Percentiles rank a stretch among this genome's conserved stretches.
These are phyloP conservation scores for Cremastobaeus sp. DNA, from an alignment of 2,888 invertebrate genomes.

Conservation along the genomic window DNA sequence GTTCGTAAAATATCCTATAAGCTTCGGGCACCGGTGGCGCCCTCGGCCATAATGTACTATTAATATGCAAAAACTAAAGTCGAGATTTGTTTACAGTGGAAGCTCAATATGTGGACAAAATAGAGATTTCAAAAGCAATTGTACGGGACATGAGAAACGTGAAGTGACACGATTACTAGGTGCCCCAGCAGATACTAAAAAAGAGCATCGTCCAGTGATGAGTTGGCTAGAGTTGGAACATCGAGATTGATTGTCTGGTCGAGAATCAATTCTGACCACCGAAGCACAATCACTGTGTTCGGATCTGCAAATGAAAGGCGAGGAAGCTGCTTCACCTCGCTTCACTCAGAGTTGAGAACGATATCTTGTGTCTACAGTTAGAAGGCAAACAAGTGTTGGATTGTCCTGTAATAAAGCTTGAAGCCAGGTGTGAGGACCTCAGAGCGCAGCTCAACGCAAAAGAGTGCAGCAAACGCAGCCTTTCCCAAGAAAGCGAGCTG, in stretches of 20 bases:
- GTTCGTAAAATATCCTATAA: no score
- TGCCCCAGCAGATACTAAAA: constrained; percentile 68
- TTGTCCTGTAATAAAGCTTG: constrained; percentile 86
- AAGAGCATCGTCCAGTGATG: constrained; percentile 71
- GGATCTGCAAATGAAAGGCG: constrained; percentile 92
- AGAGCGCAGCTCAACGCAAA: constrained; percentile 86
- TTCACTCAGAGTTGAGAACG: constrained; percentile 85
- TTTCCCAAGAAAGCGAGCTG: constrained; percentile 85
- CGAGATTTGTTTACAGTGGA: constrained; percentile 68
- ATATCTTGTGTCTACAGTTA: constrained; percentile 83
- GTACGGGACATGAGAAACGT: constrained; percentile 70
- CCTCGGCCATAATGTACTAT: no score
- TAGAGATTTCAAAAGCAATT: constrained; percentile 66
- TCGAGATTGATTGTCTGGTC: constrained; percentile 79
- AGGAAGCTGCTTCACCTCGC: constrained; percentile 90
- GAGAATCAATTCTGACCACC: constrained; percentile 81
- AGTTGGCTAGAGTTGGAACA: constrained; percentile 77
- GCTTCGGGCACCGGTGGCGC: no score
- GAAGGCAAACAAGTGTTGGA: constrained; percentile 86
- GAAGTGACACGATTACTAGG: constrained; percentile 68
- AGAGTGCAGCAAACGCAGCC: constrained; percentile 85
- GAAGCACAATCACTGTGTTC: constrained; percentile 91
- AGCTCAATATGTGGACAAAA: constrained; percentile 66
- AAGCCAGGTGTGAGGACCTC: constrained; percentile 92
- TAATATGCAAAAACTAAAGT: background rate